Conservation (phyloP, 1,140 invertebrate species). For the Psix sp. region DNA sequence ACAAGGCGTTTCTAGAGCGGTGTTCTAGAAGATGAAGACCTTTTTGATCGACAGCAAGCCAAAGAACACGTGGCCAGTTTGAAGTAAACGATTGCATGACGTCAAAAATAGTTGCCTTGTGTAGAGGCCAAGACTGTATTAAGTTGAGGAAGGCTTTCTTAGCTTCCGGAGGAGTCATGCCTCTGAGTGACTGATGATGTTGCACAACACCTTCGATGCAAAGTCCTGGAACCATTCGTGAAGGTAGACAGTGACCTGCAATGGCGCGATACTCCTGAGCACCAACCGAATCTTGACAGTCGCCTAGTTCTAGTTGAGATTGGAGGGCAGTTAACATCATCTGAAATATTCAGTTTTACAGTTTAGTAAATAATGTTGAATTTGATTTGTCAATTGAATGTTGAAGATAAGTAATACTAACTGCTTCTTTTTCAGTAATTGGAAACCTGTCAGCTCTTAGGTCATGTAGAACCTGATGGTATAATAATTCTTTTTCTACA, state of each 20-base stretch:
- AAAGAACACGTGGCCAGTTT: conserved; percentile 93
- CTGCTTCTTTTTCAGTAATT: conserved; percentile 93
- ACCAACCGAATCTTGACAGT: conserved; percentile 81
- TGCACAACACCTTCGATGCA: conserved; percentile 88
- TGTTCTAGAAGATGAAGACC: conserved; percentile 95
- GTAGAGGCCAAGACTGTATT: conserved; percentile 94
- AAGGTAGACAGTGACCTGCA: conserved; percentile 88
- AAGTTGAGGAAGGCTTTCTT: conserved; percentile 96
- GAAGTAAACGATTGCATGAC: conserved; percentile 98
- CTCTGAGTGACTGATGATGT: conserved; percentile 91
- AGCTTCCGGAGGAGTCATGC: conserved; percentile 89
- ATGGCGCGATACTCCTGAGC: conserved; percentile 85
- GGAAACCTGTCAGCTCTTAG: conserved; percentile 93
- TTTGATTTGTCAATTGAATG: conserved; percentile 6
- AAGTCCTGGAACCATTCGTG: conserved; percentile 85
- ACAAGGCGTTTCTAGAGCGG: conserved; percentile 89
- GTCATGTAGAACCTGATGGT: conserved; percentile 95
- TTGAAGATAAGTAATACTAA: conserved; percentile 76
- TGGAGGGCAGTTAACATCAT: conserved; percentile 96
- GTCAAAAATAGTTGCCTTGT: conserved; percentile 95
- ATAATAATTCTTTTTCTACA: conserved; percentile 96
- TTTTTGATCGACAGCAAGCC: conserved; percentile 94
- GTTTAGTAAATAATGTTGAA: too few relatives aligned
- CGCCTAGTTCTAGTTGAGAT: conserved; percentile 93
- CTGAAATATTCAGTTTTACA: too few relatives aligned